These are phyloP conservation scores for Colistium nudipinnis DNA, from an alignment of 2,113 vertebrate species.

Conservation along the genomic window DNA sequence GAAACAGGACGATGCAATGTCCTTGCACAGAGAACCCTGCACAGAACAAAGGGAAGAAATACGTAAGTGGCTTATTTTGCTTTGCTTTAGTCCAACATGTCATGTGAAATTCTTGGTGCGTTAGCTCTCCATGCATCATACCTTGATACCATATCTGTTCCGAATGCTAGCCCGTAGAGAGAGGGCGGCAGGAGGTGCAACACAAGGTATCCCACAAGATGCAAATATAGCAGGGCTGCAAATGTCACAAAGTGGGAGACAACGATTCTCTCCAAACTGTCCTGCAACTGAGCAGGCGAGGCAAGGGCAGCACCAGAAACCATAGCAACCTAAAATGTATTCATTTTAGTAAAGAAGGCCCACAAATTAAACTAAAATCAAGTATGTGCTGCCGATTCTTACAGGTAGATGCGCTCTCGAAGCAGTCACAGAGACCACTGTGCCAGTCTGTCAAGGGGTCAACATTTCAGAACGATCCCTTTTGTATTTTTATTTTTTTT, in stretches of 20 bases:
- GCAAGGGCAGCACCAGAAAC: constrained; percentile 71
- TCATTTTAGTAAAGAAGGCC: background rate
- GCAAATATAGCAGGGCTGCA: background rate
- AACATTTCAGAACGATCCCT: too few species aligned
- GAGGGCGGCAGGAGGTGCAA: constrained; percentile 37
- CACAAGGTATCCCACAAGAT: constrained; percentile 21
- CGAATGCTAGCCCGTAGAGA: constrained; percentile 39
- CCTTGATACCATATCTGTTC: constrained; percentile 61
- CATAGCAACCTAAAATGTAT: constrained; percentile 63
- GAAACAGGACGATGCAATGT: constrained; percentile 55
- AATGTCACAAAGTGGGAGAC: constrained; percentile 65
- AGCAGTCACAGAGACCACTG: constrained; percentile 44
- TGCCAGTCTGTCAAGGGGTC: constrained; percentile 4
- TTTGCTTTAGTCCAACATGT: background rate
- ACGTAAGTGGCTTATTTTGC: fast-evolving
- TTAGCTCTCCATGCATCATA: background rate
- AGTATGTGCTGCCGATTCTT: constrained; percentile 3
- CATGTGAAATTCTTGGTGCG: too few species aligned
- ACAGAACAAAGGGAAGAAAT: background rate
- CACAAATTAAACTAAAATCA: background rate
- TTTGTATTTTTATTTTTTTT: too few species aligned
- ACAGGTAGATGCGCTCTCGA: constrained; percentile 24
- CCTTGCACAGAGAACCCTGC: constrained; percentile 66
- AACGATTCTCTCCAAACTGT: constrained; percentile 42
- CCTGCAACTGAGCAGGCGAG: constrained; percentile 56